phyloP scores from a whole-genome alignment of 2,888 invertebrate species.

The Steinernema scapterisci region DNA sequence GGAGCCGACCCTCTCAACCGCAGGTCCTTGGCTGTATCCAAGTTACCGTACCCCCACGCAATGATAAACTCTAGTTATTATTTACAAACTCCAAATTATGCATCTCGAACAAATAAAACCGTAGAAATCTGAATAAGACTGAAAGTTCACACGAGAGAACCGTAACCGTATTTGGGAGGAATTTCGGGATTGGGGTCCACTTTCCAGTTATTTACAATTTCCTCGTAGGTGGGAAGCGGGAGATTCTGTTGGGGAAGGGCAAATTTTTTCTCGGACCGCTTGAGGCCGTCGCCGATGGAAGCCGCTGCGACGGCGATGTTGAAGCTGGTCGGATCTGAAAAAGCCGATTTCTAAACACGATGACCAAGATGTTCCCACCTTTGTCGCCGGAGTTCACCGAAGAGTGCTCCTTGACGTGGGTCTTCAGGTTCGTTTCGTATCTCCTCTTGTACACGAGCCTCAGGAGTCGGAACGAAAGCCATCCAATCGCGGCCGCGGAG shows the following conservation, averaged over 20 bases:
- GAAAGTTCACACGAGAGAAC: neutral
- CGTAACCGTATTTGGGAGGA: conserved; percentile 22
- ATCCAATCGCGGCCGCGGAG: neutral
- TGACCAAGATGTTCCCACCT: neutral
- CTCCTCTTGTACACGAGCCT: conserved; percentile 17
- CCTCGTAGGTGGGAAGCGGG: conserved; percentile 16
- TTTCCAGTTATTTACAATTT: conserved; percentile 26
- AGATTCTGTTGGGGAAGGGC: conserved; percentile 16
- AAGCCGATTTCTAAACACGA: neutral
- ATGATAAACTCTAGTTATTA: too few species aligned
- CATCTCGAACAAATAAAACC: neutral
- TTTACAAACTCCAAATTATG: neutral
- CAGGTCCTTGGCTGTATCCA: too few species aligned
- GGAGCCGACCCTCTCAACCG: too few species aligned
- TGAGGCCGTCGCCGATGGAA: conserved; percentile 9
- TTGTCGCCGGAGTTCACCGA: neutral
- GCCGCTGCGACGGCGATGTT: conserved; percentile 9
- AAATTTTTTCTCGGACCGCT: neutral
- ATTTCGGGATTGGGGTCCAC: conserved; percentile 8
- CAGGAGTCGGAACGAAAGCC: conserved; percentile 15
- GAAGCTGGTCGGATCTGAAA: neutral
- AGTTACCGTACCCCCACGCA: too few species aligned
- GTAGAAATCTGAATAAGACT: neutral
- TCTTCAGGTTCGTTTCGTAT: conserved; percentile 19
- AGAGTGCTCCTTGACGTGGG: conserved; percentile 9